Evolutionary conservation across 2,113 vertebrate genomes (phyloP).

Genomic region (Dipodomys stephensi): DNA sequence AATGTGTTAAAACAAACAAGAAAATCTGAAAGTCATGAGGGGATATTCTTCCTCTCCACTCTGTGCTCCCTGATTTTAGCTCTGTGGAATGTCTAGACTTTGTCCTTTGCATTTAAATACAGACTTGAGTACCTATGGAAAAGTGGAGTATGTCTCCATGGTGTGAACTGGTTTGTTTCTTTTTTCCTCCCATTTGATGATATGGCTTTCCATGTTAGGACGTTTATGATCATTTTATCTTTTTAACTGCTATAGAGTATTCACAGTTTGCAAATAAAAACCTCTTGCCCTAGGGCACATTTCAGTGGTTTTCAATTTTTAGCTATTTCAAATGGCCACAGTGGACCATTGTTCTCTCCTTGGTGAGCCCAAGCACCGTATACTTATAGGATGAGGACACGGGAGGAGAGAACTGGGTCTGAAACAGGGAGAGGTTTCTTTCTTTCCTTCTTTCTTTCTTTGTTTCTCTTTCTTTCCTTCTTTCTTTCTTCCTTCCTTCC

Average conservation of each 20-base stretch:
- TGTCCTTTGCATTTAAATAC: neutral
- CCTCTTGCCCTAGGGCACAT: neutral
- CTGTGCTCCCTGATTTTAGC: neutral
- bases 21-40: neutral
- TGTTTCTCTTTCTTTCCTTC: too few species aligned
- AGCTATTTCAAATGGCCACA: neutral
- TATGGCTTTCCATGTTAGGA: neutral
- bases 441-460: too few species aligned
- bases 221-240: neutral
- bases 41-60: neutral
- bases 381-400: neutral
- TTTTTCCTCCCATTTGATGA: neutral
- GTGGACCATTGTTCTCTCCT: neutral
- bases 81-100: neutral
- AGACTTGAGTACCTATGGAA: neutral
- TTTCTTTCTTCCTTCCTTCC: too few species aligned
- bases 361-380: neutral
- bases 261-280: conserved; percentile 31
- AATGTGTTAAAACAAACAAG: conserved; percentile 57
- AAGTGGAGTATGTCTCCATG: rapidly evolving
- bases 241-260: conserved; percentile 36
- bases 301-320: neutral
- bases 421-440: neutral
- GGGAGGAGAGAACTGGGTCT: neutral
- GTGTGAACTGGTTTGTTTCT: neutral